Percentiles rank a stretch among this genome's conserved stretches.
Conservation (phyloP, 2,888 invertebrate genomes). For the Lampropteryx suffumata region DNA sequence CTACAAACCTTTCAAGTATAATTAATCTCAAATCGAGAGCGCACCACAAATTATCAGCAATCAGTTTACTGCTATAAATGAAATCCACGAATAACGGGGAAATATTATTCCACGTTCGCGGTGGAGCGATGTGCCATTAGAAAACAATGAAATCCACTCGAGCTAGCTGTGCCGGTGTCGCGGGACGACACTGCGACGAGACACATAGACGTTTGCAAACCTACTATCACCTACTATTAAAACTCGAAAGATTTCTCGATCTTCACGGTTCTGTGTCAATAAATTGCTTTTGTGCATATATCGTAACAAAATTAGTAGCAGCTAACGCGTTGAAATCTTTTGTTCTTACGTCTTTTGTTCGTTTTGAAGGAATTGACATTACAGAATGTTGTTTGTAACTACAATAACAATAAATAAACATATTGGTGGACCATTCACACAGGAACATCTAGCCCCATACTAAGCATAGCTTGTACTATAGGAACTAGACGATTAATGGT, state of each 20-base stretch:
- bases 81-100: slow-evolving; percentile 7
- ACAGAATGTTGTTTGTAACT: too few relatives aligned
- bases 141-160: slow-evolving; percentile 60
- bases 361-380: too few relatives aligned
- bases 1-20: too few relatives aligned
- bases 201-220: slow-evolving; percentile 8
- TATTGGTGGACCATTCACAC: too few relatives aligned
- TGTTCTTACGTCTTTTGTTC: background rate
- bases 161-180: slow-evolving; percentile 29
- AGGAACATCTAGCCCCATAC: too few relatives aligned
- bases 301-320: too few relatives aligned
- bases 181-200: slow-evolving; percentile 23
- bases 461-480: too few relatives aligned
- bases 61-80: slow-evolving; percentile 7
- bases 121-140: slow-evolving; percentile 34
- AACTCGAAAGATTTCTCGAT: slow-evolving; percentile 5
- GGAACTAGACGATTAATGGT: too few relatives aligned
- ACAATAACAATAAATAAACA: too few relatives aligned
- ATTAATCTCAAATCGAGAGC: slow-evolving; percentile 11
- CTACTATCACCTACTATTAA: slow-evolving; percentile 12
- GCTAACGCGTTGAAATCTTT: slow-evolving; percentile 2
- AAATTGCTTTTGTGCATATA: too few relatives aligned
- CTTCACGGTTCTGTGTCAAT: too few relatives aligned
- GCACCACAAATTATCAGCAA: slow-evolving; percentile 15
- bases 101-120: slow-evolving; percentile 32